A percentile compares a stretch with the other conserved stretches of the same genome.
phyloP scores from a whole-genome alignment of 2,888 invertebrate species.

The Copidosoma aretas region DNA sequence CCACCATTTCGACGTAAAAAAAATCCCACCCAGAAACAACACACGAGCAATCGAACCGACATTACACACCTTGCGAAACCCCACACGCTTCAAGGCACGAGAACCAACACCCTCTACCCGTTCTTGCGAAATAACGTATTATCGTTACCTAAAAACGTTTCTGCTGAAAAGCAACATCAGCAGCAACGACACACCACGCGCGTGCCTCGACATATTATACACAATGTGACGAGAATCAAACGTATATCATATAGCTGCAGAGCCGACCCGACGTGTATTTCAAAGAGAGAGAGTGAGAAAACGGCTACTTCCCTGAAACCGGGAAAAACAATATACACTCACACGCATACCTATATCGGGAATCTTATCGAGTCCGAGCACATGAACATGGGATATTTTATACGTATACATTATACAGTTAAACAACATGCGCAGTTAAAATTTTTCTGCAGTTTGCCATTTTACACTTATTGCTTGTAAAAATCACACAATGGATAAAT shows the following conservation, averaged over 20 bases:
- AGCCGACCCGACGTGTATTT: neutral
- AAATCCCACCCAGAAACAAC: too few species aligned
- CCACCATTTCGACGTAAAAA: too few species aligned
- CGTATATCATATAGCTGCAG: too few species aligned
- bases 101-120: neutral
- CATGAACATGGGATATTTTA: conserved; percentile 13
- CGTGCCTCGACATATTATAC: neutral
- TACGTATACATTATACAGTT: neutral
- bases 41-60: neutral
- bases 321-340: conserved; percentile 12
- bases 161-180: neutral
- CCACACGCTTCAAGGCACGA: neutral
- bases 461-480: too few species aligned
- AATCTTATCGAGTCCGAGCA: conserved; percentile 18
- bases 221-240: neutral
- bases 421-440: too few species aligned
- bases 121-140: neutral
- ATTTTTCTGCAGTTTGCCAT: too few species aligned
- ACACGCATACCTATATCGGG: conserved; percentile 1
- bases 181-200: neutral
- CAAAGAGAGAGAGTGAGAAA: neutral
- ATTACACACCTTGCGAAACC: neutral
- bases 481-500: too few species aligned
- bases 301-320: neutral
- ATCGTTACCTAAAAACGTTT: conserved; percentile 1